A percentile compares a stretch with the other conserved stretches of the same genome.
These are phyloP conservation scores for Macquaria australasica DNA, from an alignment of 2,113 vertebrate species.

Conservation along the genomic window DNA sequence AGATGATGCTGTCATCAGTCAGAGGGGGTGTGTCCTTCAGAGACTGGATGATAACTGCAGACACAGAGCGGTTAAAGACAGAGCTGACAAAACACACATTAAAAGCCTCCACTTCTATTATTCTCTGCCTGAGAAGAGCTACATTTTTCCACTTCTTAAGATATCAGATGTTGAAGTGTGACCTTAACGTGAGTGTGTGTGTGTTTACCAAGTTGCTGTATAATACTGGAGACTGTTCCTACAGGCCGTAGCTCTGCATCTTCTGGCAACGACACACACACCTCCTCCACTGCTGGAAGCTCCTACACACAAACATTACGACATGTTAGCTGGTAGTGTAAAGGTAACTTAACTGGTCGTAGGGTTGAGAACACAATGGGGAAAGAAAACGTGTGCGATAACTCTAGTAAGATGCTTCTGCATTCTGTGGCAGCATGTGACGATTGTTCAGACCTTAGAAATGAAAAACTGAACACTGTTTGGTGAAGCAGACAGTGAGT, in stretches of 20 bases:
- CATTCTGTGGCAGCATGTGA: no score
- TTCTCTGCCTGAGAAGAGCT: neutral
- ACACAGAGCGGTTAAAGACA: neutral
- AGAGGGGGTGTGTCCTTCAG: conserved; percentile 88
- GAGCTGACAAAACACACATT: neutral
- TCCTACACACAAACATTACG: conserved; percentile 79
- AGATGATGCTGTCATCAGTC: conserved; percentile 92
- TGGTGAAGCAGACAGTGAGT: no score
- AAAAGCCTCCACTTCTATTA: neutral
- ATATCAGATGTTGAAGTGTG: neutral
- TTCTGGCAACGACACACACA: conserved; percentile 86
- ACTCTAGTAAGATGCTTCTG: no score
- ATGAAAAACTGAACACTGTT: no score
- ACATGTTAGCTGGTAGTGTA: neutral
- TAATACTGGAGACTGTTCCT: conserved; percentile 89
- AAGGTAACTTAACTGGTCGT: no score
- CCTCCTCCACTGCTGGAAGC: conserved; percentile 89
- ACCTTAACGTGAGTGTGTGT: neutral
- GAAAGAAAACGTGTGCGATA: neutral
- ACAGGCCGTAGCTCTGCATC: conserved; percentile 87
- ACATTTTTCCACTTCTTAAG: neutral
- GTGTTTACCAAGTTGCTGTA: conserved; percentile 89
- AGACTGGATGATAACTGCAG: conserved; percentile 91
- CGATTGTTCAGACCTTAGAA: no score
- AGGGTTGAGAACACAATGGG: neutral